phyloP scores from a whole-genome alignment of 1,140 invertebrate genomes.

The Trialeurodes vaporariorum region DNA sequence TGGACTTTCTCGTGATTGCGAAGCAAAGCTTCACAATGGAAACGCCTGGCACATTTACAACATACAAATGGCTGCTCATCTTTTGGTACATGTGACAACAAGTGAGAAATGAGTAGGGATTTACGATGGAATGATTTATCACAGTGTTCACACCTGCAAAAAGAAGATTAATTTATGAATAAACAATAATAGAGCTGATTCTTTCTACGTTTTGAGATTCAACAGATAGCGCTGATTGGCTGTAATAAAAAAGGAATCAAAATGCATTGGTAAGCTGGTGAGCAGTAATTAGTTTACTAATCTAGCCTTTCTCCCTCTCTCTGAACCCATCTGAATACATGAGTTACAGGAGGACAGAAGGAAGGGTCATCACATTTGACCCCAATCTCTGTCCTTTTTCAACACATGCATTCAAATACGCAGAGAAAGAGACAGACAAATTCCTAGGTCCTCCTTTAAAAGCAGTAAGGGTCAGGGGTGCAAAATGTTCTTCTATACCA shows the following conservation, averaged over 20 bases:
- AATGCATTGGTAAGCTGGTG: background rate
- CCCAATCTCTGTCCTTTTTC: too few relatives aligned
- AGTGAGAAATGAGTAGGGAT: constrained; percentile 14
- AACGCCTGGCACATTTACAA: constrained; percentile 31
- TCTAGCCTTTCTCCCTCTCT: too few relatives aligned
- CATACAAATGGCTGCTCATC: constrained; percentile 32
- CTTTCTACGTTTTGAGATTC: background rate
- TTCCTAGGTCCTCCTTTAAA: too few relatives aligned
- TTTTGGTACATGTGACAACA: constrained; percentile 20
- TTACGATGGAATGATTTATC: constrained; percentile 14
- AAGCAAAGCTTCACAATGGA: constrained; percentile 32
- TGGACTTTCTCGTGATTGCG: constrained; percentile 35
- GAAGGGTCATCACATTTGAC: too few relatives aligned
- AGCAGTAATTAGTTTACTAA: background rate
- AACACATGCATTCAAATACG: too few relatives aligned
- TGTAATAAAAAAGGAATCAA: background rate
- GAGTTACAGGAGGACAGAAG: too few relatives aligned
- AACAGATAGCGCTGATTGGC: background rate
- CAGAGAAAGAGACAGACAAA: too few relatives aligned
- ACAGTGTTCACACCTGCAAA: constrained; percentile 18
- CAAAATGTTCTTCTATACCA: too few relatives aligned
- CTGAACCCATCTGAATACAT: too few relatives aligned
- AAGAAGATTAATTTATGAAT: background rate
- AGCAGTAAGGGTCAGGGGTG: too few relatives aligned
- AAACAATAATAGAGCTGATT: background rate